phyloP scores from a whole-genome alignment of 2,113 vertebrate species.

The Burhinus bistriatus region DNA sequence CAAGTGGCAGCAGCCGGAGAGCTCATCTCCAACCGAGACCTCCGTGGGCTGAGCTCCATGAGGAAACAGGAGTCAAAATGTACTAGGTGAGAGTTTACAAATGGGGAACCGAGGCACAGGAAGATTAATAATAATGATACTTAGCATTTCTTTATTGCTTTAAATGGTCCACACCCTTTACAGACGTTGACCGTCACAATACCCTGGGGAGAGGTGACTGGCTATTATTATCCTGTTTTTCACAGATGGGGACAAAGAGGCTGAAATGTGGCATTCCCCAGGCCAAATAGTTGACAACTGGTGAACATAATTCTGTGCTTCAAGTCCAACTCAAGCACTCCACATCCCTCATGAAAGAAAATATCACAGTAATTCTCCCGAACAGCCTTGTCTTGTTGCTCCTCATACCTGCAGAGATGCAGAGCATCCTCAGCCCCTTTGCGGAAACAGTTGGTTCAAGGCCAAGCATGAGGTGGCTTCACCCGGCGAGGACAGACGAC shows the following conservation, averaged over 20 bases:
- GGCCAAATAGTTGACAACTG: not conserved
- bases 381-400: not conserved
- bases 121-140: constrained; percentile 52
- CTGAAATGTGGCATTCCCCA: not conserved
- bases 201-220: not conserved
- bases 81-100: not conserved
- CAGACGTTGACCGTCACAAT: not conserved
- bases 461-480: not conserved
- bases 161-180: constrained; percentile 24
- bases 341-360: not conserved
- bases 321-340: not conserved
- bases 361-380: not conserved
- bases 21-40: not conserved
- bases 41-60: not conserved
- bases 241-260: not conserved
- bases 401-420: not conserved
- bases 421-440: not conserved
- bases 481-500: accelerated
- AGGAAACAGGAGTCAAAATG: not conserved
- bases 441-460: not conserved
- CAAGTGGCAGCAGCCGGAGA: not conserved
- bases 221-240: constrained; percentile 23
- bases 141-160: constrained; percentile 37
- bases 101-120: constrained; percentile 37
- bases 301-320: not conserved